A percentile compares a stretch with the other conserved stretches of the same genome.
Conservation (phyloP, 2,888 invertebrate genomes). For the Galeruca laticollis region DNA sequence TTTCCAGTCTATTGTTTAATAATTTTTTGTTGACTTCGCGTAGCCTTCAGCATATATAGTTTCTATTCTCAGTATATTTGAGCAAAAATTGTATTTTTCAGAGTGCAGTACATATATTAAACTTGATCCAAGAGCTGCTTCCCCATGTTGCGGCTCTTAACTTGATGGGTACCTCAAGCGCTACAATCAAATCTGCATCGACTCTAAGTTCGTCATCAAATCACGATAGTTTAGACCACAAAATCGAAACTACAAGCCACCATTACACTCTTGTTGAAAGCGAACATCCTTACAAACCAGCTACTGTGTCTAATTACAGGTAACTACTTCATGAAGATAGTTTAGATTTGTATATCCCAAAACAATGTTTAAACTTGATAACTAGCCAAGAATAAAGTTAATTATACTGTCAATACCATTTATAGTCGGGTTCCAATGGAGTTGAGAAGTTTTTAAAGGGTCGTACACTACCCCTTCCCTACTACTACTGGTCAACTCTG, state of each 20-base stretch:
- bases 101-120: slow-evolving; percentile 88
- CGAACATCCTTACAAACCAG: slow-evolving; percentile 95
- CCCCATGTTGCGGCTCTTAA: slow-evolving; percentile 91
- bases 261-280: slow-evolving; percentile 95
- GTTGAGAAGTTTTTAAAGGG: too few species aligned
- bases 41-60: too few species aligned
- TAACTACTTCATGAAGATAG: slow-evolving; percentile 62
- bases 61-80: background rate
- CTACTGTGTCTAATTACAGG: slow-evolving; percentile 87
- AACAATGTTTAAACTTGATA: too few species aligned
- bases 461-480: too few species aligned
- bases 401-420: too few species aligned
- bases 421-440: too few species aligned
- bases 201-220: slow-evolving; percentile 55
- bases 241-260: slow-evolving; percentile 78
- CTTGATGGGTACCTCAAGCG: slow-evolving; percentile 67
- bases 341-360: too few species aligned
- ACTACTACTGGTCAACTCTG: too few species aligned
- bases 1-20: slow-evolving; percentile 4
- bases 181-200: slow-evolving; percentile 57
- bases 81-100: slow-evolving; percentile 60
- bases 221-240: slow-evolving; percentile 55
- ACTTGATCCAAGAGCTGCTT: slow-evolving; percentile 87
- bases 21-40: slow-evolving; percentile 9
- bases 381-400: too few species aligned